Conservation (phyloP, 2,113 vertebrate species). For the Oreochromis spilurus region DNA sequence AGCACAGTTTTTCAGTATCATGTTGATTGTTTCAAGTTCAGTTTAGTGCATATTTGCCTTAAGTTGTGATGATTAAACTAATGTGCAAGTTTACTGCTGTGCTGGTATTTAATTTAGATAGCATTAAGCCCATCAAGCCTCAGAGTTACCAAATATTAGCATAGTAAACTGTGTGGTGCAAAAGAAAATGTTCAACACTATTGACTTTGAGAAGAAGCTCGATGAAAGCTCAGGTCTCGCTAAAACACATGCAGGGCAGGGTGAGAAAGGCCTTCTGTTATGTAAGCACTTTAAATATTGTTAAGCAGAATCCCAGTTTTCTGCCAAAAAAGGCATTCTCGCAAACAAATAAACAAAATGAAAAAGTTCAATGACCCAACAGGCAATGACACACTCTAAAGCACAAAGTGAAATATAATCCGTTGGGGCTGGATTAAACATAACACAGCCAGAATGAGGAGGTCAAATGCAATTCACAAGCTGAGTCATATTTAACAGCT, state of each 20-base stretch:
- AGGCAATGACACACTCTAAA: not conserved
- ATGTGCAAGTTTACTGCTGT: not conserved
- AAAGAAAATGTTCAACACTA: not conserved
- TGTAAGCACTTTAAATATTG: not conserved
- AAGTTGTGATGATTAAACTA: not conserved
- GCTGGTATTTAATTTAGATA: not conserved
- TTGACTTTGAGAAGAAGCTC: not conserved
- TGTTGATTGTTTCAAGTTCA: not conserved
- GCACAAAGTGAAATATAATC: not conserved
- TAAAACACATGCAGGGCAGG: not conserved
- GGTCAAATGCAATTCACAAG: not conserved
- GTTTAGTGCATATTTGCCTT: not conserved
- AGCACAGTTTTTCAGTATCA: not conserved
- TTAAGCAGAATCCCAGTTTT: not conserved
- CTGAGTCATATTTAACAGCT: not conserved
- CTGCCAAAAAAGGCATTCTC: not conserved
- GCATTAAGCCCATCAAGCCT: not conserved
- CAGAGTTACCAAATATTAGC: constrained; percentile 14
- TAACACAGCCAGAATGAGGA: not conserved
- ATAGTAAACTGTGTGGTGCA: not conserved
- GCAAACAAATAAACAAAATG: not conserved
- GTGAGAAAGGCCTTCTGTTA: not conserved
- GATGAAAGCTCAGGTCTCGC: not conserved
- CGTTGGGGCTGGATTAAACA: not conserved
- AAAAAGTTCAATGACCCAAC: not conserved